Base-by-base conservation (phyloP, 2,888 invertebrate species). In the Timema podura region DNA sequence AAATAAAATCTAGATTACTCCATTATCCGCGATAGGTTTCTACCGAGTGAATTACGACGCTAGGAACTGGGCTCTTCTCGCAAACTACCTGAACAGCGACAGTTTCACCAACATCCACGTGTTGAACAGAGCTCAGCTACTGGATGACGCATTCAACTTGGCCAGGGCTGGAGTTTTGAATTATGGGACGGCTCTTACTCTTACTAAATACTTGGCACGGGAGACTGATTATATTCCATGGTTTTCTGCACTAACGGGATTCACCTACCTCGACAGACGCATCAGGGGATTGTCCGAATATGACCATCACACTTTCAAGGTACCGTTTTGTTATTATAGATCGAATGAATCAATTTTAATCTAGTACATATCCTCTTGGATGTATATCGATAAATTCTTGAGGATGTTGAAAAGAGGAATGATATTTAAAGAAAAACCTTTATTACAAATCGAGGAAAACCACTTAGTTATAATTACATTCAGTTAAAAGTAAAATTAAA, bases 181-280 rank as follows among this genome's bases (percentile, higher is more conserved):
- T 3, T 30, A 30, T 3, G 30, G 30, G 30, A 80, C 84, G 15
- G 88, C 90, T 0, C 84, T 95, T 59, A 82, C 85, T n/a, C 83
- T 92, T 44, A 83, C 90, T 0, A 83, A 85, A 1, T 95, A 93
- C 82, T 82, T 96, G 72, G 80, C 82, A 68, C 81, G 85, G 11
- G 92, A 92, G 79, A 84, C 80, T 0, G 85, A 89, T 11, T 92
- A 92, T 76, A 82, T 91, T 15, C 93, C 95, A 0, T 95, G 94
- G 95, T 83, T 84, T 6, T 84, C 91, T 0, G 90, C 90, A 0
- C 73, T 89, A 10, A 79, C 79, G 68, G 85, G 85, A 44, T 83
- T 89, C 74, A 80, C 74, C 15, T 88, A 85, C 82, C 75, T 88
- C 48, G 76, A 65, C 67, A 15, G 51, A 8, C n/a, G 48, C 8